Evolutionary conservation across 2,888 invertebrate genomes (phyloP).

Genomic region (Agonum fuliginosum): DNA sequence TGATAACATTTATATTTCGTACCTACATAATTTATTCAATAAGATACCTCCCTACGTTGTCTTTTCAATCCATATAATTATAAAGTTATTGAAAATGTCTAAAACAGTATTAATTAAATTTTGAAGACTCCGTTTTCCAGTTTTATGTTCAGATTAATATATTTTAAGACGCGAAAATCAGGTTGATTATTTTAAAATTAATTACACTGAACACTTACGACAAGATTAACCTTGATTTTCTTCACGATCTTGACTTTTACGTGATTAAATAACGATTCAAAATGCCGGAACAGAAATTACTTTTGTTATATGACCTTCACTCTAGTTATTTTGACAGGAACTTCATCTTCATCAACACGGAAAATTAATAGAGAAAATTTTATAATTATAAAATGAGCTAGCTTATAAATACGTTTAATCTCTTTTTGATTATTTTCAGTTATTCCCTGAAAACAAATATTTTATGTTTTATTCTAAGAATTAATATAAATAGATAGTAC

Average conservation of each 20-base stretch:
- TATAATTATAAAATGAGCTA: not conserved
- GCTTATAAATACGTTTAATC: too few relatives aligned
- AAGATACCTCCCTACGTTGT: too few relatives aligned
- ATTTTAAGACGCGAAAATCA: not conserved
- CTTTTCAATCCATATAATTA: too few relatives aligned
- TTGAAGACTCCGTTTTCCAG: too few relatives aligned
- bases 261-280: slow-evolving; percentile 11
- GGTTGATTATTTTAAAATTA: slow-evolving; percentile 8
- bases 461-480: too few relatives aligned
- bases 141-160: slow-evolving; percentile 2
- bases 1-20: too few relatives aligned
- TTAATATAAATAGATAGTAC: too few relatives aligned
- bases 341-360: not conserved
- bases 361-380: not conserved
- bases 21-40: too few relatives aligned
- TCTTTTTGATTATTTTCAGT: too few relatives aligned
- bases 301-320: not conserved
- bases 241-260: slow-evolving; percentile 21
- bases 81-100: too few relatives aligned
- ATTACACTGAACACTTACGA: slow-evolving; percentile 20
- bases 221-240: slow-evolving; percentile 30
- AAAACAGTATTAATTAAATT: too few relatives aligned
- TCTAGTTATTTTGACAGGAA: not conserved
- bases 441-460: too few relatives aligned
- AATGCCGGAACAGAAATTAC: not conserved